These are phyloP conservation scores for Eclectus roratus DNA, from an alignment of 2,113 vertebrate genomes.

Conservation along the genomic window DNA sequence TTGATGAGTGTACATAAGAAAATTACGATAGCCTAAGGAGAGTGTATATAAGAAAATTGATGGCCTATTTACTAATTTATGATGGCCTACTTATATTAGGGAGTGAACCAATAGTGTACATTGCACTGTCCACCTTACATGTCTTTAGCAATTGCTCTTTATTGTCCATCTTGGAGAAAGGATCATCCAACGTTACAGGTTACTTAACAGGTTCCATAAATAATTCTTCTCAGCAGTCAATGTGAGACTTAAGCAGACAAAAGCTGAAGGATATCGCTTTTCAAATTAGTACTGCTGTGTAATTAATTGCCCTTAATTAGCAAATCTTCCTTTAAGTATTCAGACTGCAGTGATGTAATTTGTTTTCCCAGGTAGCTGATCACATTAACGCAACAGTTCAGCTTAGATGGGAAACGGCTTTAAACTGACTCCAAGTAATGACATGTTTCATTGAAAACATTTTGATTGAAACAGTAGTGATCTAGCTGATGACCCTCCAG, in stretches of 20 bases:
- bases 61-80: background rate
- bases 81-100: background rate
- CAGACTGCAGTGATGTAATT: background rate
- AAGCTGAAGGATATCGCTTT: constrained; percentile 12
- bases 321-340: background rate
- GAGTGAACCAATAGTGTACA: background rate
- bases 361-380: constrained; percentile 13
- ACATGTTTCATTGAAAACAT: background rate
- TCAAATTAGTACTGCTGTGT: background rate
- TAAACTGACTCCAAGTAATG: background rate
- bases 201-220: background rate
- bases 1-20: background rate
- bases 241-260: background rate
- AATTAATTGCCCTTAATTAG: constrained; percentile 42
- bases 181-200: background rate
- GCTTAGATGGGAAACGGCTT: background rate
- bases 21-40: background rate
- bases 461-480: background rate
- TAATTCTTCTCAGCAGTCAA: background rate
- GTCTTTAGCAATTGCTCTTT: background rate
- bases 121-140: rapidly evolving
- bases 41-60: background rate
- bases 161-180: background rate
- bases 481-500: background rate
- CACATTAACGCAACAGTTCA: background rate